Evolutionary conservation across 2,797 vertebrate species (phyloP).

Genomic region (Myripristis murdjan): DNA sequence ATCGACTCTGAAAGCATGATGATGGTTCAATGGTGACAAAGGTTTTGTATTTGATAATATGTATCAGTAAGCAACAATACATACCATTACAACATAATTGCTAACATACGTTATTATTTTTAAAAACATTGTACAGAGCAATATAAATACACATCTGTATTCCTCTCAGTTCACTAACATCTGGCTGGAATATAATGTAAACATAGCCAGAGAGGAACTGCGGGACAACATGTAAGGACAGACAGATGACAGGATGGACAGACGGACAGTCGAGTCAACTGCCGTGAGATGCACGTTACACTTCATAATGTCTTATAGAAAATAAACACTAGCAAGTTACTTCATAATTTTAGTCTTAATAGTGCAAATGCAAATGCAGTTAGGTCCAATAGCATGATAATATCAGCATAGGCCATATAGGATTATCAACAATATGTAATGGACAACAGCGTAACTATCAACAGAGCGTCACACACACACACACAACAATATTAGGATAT

Average conservation of each 20-base stretch:
- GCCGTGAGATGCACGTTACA: constrained; percentile 58
- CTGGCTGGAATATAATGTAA: constrained; percentile 79
- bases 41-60: neutral
- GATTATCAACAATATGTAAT: constrained; percentile 53
- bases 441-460: constrained; percentile 56
- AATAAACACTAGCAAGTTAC: constrained; percentile 71
- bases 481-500: constrained; percentile 56
- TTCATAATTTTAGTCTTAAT: constrained; percentile 68
- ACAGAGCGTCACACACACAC: constrained; percentile 52
- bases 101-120: constrained; percentile 50
- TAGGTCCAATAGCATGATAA: constrained; percentile 79
- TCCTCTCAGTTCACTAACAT: constrained; percentile 53
- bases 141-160: constrained; percentile 63
- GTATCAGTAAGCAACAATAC: constrained; percentile 32
- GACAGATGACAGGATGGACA: constrained; percentile 34
- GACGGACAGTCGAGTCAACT: constrained; percentile 40
- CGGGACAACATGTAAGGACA: constrained; percentile 45
- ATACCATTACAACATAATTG: constrained; percentile 51
- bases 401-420: constrained; percentile 59
- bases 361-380: constrained; percentile 81
- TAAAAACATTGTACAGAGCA: constrained; percentile 48
- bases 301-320: constrained; percentile 55
- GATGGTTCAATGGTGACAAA: constrained; percentile 18
- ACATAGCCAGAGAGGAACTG: constrained; percentile 74
- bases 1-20: neutral